A percentile compares a stretch with the other conserved stretches of the same genome.
phyloP scores from a whole-genome alignment of 2,797 vertebrate genomes.

The Adelosebastes latens region DNA sequence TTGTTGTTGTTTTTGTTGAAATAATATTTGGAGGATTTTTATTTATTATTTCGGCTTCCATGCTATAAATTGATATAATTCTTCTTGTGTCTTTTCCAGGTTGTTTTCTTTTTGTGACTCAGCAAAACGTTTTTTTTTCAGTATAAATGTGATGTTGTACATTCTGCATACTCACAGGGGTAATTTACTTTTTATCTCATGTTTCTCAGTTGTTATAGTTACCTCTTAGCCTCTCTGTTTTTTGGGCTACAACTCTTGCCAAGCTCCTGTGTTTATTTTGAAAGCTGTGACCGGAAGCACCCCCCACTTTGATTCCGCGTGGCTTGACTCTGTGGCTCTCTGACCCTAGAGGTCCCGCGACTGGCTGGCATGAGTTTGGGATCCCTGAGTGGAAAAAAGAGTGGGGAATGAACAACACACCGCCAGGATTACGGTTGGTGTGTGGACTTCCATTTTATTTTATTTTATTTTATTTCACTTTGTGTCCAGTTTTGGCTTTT shows the following conservation, averaged over 20 bases:
- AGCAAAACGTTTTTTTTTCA: no score
- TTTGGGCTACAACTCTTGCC: background rate
- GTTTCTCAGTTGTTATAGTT: no score
- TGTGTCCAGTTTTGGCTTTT: conserved; percentile 18
- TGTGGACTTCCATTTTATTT: conserved; percentile 70
- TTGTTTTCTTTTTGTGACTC: no score
- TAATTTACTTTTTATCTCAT: background rate
- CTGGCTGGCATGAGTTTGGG: conserved; percentile 63
- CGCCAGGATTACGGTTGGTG: conserved; percentile 86
- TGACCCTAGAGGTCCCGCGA: conserved; percentile 34
- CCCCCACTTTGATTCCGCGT: background rate
- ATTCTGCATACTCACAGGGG: background rate
- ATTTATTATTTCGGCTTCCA: no score
- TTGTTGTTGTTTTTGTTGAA: no score
- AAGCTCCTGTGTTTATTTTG: conserved; percentile 34
- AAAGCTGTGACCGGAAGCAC: conserved; percentile 22
- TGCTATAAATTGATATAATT: no score
- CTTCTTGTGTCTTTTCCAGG: no score
- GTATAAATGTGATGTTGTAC: no score
- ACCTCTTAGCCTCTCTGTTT: background rate
- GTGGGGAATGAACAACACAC: conserved; percentile 80
- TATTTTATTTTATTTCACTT: conserved; percentile 62
- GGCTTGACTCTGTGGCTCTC: conserved; percentile 18
- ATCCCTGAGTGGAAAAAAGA: conserved; percentile 68
- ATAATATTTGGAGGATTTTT: no score